These are phyloP conservation scores for Caenorhabditis plicata DNA, from an alignment of 2,888 invertebrate species.

Conservation along the genomic window DNA sequence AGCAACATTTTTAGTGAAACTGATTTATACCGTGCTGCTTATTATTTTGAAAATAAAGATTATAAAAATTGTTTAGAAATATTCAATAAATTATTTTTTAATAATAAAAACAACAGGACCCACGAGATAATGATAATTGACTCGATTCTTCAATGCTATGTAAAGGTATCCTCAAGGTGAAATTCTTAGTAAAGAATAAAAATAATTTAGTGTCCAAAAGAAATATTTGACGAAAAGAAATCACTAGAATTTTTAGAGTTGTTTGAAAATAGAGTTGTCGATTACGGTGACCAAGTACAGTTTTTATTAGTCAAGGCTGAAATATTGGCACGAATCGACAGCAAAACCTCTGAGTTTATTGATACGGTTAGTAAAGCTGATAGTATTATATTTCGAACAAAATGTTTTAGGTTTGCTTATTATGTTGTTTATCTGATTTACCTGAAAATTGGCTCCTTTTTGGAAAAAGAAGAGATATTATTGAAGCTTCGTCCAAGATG, in stretches of 20 bases:
- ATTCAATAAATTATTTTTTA: slow-evolving; percentile 4
- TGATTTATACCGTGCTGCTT: slow-evolving; percentile 12
- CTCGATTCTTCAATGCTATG: slow-evolving; percentile 20
- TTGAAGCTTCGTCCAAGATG: slow-evolving; percentile 5
- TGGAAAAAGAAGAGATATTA: neutral
- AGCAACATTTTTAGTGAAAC: slow-evolving; percentile 17
- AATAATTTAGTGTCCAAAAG: slow-evolving; percentile 1
- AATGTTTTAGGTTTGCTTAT: slow-evolving; percentile 13
- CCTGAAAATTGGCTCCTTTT: slow-evolving; percentile 24
- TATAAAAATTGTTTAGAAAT: slow-evolving; percentile 4
- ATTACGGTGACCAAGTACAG: slow-evolving; percentile 31
- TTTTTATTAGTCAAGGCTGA: slow-evolving; percentile 17
- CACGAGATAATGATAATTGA: slow-evolving; percentile 30
- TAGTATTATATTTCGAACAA: neutral
- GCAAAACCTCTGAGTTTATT: neutral
- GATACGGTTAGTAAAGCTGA: slow-evolving; percentile 5
- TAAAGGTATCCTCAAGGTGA: neutral
- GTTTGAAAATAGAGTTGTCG: slow-evolving; percentile 16
- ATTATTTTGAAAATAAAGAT: neutral
- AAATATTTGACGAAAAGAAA: neutral
- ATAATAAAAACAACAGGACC: slow-evolving; percentile 24
- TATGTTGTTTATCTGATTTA: slow-evolving; percentile 14
- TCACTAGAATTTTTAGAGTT: slow-evolving; percentile 2
- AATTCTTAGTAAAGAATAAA: neutral
- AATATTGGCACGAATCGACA: slow-evolving; percentile 1